A percentile compares a stretch with the other conserved stretches of the same genome.
Evolutionary conservation across 2,888 invertebrate species (phyloP).

Genomic region (Ophion ellenae): DNA sequence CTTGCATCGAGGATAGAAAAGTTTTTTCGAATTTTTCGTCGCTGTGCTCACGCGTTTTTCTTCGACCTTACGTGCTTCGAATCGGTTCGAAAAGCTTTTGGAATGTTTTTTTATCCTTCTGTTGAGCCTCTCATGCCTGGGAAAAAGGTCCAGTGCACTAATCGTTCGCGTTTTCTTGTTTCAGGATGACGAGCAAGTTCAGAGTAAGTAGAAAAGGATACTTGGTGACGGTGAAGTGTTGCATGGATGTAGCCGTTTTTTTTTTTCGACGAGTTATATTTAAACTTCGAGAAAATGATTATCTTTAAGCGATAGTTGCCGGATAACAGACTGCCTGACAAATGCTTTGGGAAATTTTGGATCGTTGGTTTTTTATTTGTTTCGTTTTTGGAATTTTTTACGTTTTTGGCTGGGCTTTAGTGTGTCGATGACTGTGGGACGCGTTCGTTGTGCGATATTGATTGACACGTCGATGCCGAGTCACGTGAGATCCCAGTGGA

Average conservation of each 20-base stretch:
- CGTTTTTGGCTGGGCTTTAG: neutral
- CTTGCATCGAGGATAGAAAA: neutral
- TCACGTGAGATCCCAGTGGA: conserved; percentile 28
- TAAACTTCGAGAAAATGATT: no score
- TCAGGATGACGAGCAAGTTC: conserved; percentile 80
- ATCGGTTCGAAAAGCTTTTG: neutral
- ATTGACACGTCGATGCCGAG: conserved; percentile 40
- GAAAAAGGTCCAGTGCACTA: conserved; percentile 32
- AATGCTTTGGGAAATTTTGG: neutral
- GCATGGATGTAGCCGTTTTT: neutral
- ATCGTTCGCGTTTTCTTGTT: conserved; percentile 71
- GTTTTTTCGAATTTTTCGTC: neutral
- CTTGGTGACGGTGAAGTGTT: neutral
- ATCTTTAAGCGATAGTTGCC: neutral
- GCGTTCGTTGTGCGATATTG: conserved; percentile 8
- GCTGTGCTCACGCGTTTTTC: conserved; percentile 1
- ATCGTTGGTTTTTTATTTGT: neutral
- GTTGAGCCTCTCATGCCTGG: neutral
- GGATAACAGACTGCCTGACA: neutral
- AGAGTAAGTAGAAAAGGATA: conserved; percentile 74
- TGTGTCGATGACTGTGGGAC: conserved; percentile 31
- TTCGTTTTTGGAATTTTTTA: neutral
- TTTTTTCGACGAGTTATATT: neutral
- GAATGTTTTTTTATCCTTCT: neutral
- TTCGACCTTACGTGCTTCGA: neutral